A percentile compares a stretch with the other conserved stretches of the same genome.
These are phyloP conservation scores for Cephalotes varians DNA, from an alignment of 2,888 invertebrate genomes.

Conservation along the genomic window DNA sequence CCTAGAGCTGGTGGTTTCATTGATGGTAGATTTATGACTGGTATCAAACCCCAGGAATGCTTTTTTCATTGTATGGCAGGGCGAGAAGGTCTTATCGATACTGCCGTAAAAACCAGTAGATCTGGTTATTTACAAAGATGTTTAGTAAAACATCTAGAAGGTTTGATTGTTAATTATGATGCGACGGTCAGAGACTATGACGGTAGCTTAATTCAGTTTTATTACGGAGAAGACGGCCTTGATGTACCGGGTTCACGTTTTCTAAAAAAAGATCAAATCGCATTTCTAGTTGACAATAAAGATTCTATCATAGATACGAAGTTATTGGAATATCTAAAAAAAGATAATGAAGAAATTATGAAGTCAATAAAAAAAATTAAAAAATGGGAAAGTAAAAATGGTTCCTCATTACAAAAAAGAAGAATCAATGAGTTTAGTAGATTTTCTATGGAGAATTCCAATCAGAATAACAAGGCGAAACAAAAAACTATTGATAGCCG, in stretches of 20 bases:
- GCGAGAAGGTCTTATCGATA: constrained; percentile 99
- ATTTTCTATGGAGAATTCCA: constrained; percentile 87
- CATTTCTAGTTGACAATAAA: constrained; percentile 94
- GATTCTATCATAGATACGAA: constrained; percentile 88
- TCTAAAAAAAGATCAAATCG: constrained; percentile 91
- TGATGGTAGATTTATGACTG: constrained; percentile 98
- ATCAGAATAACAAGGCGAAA: constrained; percentile 67
- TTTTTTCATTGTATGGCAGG: constrained; percentile 99
- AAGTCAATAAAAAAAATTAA: constrained; percentile 88
- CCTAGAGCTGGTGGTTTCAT: constrained; percentile 99
- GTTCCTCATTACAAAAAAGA: constrained; percentile 85
- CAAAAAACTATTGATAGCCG: constrained; percentile 83
- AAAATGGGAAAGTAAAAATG: constrained; percentile 89
- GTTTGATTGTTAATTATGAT: constrained; percentile 96
- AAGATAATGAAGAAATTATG: constrained; percentile 86
- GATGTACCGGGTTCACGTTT: constrained; percentile 96
- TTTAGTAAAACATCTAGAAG: constrained; percentile 98
- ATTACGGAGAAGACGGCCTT: constrained; percentile 97
- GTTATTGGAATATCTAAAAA: constrained; percentile 88
- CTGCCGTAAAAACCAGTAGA: constrained; percentile 99
- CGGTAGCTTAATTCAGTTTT: constrained; percentile 94
- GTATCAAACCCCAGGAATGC: constrained; percentile 99
- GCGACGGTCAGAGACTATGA: constrained; percentile 98
- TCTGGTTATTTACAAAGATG: constrained; percentile 96
- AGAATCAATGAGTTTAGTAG: constrained; percentile 88